These are phyloP conservation scores for Porphyrio hochstetteri DNA, from an alignment of 2,113 vertebrate species.

Conservation along the genomic window DNA sequence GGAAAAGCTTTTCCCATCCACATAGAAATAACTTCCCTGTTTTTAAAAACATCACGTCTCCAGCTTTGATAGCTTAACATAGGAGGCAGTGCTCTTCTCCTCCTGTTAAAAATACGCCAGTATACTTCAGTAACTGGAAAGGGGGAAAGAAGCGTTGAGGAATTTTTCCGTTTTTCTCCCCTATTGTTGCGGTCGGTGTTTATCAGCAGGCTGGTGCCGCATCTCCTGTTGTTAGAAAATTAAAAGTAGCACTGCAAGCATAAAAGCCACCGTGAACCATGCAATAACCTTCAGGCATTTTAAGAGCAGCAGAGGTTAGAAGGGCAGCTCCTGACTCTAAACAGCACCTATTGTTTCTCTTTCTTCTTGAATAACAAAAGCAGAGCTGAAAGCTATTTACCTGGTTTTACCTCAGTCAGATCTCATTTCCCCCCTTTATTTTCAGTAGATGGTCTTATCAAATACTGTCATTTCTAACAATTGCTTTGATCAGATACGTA, in stretches of 20 bases:
- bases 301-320: conserved; percentile 76
- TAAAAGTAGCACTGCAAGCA: conserved; percentile 67
- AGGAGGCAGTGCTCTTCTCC: background rate
- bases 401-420: conserved; percentile 71
- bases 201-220: conserved; percentile 7
- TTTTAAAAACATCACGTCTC: background rate
- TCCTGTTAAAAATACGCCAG: background rate
- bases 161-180: background rate
- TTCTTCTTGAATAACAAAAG: conserved; percentile 72
- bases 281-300: conserved; percentile 76
- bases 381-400: conserved; percentile 76
- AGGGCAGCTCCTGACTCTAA: conserved; percentile 75
- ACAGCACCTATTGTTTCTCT: conserved; percentile 77
- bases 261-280: conserved; percentile 60
- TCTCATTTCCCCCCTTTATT: conserved; percentile 67
- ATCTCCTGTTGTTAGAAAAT: conserved; percentile 46
- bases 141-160: background rate
- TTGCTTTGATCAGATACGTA: background rate
- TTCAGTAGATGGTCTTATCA: conserved; percentile 57
- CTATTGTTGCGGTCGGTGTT: background rate
- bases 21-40: background rate
- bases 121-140: background rate
- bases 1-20: background rate
- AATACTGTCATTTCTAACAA: conserved; percentile 38
- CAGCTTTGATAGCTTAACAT: background rate